These are phyloP conservation scores for Astreopora myriophthalma DNA, from an alignment of 64 coral and sea anemone species.

Conservation along the genomic window DNA sequence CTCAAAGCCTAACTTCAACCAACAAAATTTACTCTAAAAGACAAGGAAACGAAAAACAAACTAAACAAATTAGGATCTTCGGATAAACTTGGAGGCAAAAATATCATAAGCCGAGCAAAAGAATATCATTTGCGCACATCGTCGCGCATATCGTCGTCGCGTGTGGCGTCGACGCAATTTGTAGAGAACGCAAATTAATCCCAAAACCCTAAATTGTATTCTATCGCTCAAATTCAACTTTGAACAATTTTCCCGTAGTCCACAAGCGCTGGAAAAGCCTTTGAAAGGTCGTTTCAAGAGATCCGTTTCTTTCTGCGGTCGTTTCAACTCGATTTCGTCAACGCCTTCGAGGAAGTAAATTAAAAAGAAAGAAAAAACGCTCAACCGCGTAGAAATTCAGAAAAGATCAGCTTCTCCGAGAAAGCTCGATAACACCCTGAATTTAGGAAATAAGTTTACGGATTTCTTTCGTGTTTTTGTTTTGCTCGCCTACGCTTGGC, in stretches of 20 bases:
- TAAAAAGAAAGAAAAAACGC: too few relatives aligned
- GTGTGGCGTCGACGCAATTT: conserved; percentile 10
- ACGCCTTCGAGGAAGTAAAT: conserved; percentile 46
- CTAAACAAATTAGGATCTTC: neutral
- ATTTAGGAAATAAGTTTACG: neutral
- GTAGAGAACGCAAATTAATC: neutral
- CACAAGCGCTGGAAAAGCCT: neutral
- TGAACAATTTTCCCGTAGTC: conserved; percentile 15
- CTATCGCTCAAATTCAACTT: neutral
- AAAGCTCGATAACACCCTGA: neutral
- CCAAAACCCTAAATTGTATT: neutral
- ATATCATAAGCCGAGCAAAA: neutral
- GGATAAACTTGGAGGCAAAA: neutral
- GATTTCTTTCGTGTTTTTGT: neutral
- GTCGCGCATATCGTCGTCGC: neutral
- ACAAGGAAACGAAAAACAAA: neutral
- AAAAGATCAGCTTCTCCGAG: neutral
- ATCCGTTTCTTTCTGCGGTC: conserved; percentile 9
- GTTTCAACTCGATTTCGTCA: conserved; percentile 40
- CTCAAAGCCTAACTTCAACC: neutral
- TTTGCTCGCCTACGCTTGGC: conserved; percentile 35
- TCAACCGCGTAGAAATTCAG: neutral
- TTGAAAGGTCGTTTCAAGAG: neutral
- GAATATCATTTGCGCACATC: conserved; percentile 3
- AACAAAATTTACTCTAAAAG: neutral